Conservation (phyloP, 2,113 vertebrate genomes). For the Pagrus major region DNA sequence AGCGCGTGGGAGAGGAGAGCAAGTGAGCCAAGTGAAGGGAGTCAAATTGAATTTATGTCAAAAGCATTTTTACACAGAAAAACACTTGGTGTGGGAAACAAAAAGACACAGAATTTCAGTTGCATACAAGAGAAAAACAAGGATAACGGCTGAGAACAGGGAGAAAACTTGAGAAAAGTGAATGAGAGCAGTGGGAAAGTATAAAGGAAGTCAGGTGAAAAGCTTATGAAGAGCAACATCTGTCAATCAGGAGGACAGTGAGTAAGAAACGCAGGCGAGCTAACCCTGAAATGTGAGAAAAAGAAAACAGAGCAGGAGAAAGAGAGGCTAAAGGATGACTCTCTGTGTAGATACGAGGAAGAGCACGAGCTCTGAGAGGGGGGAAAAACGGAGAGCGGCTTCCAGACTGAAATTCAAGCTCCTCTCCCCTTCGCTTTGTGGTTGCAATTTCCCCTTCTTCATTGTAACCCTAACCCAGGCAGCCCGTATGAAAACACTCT, state of each 20-base stretch:
- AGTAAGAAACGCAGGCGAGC: not conserved
- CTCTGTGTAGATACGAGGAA: not conserved
- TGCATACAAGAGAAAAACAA: conserved; percentile 1
- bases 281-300: not conserved
- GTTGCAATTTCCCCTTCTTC: conserved; percentile 76
- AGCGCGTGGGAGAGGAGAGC: not conserved
- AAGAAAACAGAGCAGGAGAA: not conserved
- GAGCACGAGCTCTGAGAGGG: not conserved
- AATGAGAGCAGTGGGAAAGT: not conserved
- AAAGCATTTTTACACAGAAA: conserved; percentile 8
- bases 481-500: conserved; percentile 77
- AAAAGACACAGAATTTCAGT: not conserved
- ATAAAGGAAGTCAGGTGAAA: not conserved
- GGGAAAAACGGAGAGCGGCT: conserved; percentile 11
- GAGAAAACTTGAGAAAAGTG: fast-evolving
- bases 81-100: not conserved
- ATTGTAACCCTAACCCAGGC: conserved; percentile 70
- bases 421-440: conserved; percentile 59
- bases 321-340: conserved; percentile 8
- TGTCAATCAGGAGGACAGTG: not conserved
- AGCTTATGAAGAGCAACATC: not conserved
- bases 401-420: conserved; percentile 47
- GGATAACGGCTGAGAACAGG: not conserved
- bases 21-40: not conserved
- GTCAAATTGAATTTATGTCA: conserved; percentile 18